Evolutionary conservation across 2,888 invertebrate species (phyloP).

Genomic region (Opisthograptis luteolata): DNA sequence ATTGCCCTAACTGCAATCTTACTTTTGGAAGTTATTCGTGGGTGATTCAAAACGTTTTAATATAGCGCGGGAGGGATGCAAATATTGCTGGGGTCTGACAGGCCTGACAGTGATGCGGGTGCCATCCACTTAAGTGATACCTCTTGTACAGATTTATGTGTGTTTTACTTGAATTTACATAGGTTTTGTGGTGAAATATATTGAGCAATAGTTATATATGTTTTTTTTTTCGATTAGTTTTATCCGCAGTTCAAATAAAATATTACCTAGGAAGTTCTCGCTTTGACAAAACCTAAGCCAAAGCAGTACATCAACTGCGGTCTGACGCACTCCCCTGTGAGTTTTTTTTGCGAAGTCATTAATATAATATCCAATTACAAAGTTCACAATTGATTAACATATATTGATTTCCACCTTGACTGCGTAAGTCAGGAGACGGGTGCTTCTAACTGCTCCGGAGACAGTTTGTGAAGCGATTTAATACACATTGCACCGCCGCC

Average conservation of each 20-base stretch:
- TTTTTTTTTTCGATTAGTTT: background rate
- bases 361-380: conserved; percentile 1
- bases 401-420: conserved; percentile 10
- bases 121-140: conserved; percentile 52
- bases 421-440: conserved; percentile 13
- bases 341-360: no score
- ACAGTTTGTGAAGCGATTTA: conserved; percentile 11
- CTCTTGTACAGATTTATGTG: conserved; percentile 52
- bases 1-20: no score
- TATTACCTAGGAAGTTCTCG: no score
- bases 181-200: conserved; percentile 19
- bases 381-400: conserved; percentile 1
- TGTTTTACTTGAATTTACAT: conserved; percentile 38
- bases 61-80: conserved; percentile 48
- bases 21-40: no score
- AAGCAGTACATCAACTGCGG: no score
- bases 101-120: conserved; percentile 68
- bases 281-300: no score
- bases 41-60: conserved; percentile 43
- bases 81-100: conserved; percentile 50
- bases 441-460: conserved; percentile 26
- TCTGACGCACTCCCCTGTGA: background rate
- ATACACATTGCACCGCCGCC: conserved; percentile 8
- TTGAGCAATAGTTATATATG: conserved; percentile 3
- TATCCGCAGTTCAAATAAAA: background rate